These are phyloP conservation scores for Euthynnus affinis DNA, from an alignment of 2,797 vertebrate genomes.

Conservation along the genomic window DNA sequence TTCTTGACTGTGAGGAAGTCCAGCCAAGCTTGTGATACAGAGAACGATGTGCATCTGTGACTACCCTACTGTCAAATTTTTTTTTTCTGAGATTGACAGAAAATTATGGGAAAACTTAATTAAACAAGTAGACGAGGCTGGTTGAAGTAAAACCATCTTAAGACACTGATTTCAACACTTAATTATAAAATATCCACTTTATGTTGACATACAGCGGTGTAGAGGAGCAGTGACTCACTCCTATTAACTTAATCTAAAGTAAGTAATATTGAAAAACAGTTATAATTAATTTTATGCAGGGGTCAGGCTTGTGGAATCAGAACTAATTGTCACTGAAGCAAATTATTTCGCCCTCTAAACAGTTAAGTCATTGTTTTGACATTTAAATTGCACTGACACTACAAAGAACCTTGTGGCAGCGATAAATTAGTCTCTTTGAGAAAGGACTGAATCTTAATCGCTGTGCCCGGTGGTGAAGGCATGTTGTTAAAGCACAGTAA, in stretches of 20 bases:
- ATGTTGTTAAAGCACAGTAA: constrained; percentile 47
- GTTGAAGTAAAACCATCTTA: constrained; percentile 9
- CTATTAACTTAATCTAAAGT: constrained; percentile 28
- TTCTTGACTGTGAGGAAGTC: too few relatives aligned
- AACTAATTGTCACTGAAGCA: constrained; percentile 43
- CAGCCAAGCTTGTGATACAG: too few relatives aligned
- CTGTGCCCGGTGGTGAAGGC: constrained; percentile 38
- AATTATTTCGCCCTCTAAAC: constrained; percentile 53
- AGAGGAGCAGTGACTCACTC: neutral
- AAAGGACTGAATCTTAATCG: constrained; percentile 42
- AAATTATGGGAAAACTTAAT: constrained; percentile 4
- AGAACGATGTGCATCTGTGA: neutral
- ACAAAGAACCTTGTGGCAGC: constrained; percentile 48
- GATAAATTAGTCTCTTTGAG: constrained; percentile 63
- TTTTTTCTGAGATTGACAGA: neutral
- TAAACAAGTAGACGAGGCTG: constrained; percentile 5
- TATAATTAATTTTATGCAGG: constrained; percentile 28
- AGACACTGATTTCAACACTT: constrained; percentile 12
- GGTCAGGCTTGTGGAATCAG: constrained; percentile 21
- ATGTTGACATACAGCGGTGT: neutral
- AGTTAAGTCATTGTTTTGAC: constrained; percentile 54
- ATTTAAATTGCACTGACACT: constrained; percentile 57
- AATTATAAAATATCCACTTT: constrained; percentile 11
- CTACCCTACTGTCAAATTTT: neutral
- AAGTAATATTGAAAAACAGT: neutral